Base-by-base conservation (phyloP, 2,888 invertebrate genomes). In the Pinctada fucata region DNA sequence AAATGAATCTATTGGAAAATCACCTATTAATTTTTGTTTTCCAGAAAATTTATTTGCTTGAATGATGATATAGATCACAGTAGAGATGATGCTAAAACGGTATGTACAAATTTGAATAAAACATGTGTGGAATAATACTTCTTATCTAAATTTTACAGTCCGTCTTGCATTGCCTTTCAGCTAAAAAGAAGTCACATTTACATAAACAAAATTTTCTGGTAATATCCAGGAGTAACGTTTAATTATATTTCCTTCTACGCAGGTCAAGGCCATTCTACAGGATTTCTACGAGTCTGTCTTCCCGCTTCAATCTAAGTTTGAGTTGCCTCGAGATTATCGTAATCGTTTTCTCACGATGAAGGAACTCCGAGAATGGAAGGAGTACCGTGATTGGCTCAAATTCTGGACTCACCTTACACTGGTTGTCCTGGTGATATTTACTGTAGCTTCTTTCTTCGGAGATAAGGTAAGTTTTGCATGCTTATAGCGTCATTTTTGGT, bases 21-120 rank as follows among this genome's bases (percentile, higher is more conserved):
- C n/a, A n/a, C n/a, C n/a, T 31, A 31, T 31, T 31, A 1, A 0
- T 1, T 31, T 31, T 31, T 31, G 31, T 31, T 31, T 93, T 94
- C 51, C 90, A 96, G 96, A 86, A 96, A 96, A 93, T 96, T 96
- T 88, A 94, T 96, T 68, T 96, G 96, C 90, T 93, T 96, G 71
- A 96, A 96, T 91, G 96, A 96, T 87, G 95, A 96, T 89, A 93
- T 96, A 91, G 95, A 95, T 86, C 94, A 95, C 10, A 91, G 91
- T 6, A 89, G 87, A 45, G 89, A 90, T 45, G 95, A 95, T 83
- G 95, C 95, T 85, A 94, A 95, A 88, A 91, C 89, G 16, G 92
- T 95, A 84, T 31, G 31, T 31, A 31, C 1, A 31, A 31, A 31
- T 31, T 31, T 31, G 31, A 0, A 31, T 31, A 1, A 31, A 31